Evolutionary conservation across 1,140 invertebrate species (phyloP), one percentile per base, ranked within the genome.

Genomic region (Drosophila sechellia): DNA sequence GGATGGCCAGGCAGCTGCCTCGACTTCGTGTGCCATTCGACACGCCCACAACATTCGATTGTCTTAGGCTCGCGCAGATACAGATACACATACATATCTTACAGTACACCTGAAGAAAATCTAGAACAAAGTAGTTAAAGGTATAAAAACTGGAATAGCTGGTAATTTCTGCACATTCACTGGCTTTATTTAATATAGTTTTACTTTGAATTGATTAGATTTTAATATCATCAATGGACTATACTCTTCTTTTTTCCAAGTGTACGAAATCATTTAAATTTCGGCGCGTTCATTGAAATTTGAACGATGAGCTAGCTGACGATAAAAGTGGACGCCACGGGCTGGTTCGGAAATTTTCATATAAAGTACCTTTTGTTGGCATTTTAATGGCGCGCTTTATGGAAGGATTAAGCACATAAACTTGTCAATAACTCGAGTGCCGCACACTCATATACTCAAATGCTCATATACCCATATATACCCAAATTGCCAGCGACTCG

Each of bases 301-400:
- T 87, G 79, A 86, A 76, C 81, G 73, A 74, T 57, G 68, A 76
- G 55, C 64, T 27, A 76, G 55, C 64, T 27, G 77, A 61, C 61
- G 83, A 86, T 86, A 86, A 86, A 86, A 87, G 72, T 85, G 77
- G 60, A 56, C 60, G 71, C 39, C 39, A 13, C 20, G 20, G 45
- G 25, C 12, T 49, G 72, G 57, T 40, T 59, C 52, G 55, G 66
- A 83, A 79, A 90, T 90, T 90, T 90, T 87, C 86, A 90, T 90
- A 87, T 86, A 90, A 90, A 90, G 87, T 90, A 90, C 86, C 86
- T 90, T 90, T 90, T 83, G 81, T 90, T 90, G 86, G 86, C 75
- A 90, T 90, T 90, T 90, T 90, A 90, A 90, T 90, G 81, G 83
- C 54, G 75, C 83, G 70, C 83, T 86, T 86, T 86, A 86, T 86